A percentile compares a stretch with the other conserved stretches of the same genome.
These are phyloP conservation scores for Triplophysa dalaica DNA, from an alignment of 2,113 vertebrate species.

Conservation along the genomic window DNA sequence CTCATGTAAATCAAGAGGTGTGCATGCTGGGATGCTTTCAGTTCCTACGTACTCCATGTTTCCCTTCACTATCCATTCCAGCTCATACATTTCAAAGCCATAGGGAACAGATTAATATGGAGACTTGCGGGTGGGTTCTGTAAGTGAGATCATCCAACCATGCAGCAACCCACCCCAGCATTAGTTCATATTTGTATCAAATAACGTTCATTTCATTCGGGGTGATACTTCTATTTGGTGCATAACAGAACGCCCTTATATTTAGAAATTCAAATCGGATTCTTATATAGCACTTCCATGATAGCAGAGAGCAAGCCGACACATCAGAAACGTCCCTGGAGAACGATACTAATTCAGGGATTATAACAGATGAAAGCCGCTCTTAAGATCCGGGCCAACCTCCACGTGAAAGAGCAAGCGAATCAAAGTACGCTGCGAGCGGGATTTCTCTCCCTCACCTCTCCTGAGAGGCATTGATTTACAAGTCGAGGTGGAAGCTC, in stretches of 20 bases:
- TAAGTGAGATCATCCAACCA: background rate
- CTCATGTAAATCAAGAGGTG: too few species aligned
- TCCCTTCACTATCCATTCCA: too few species aligned
- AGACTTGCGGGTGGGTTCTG: too few species aligned
- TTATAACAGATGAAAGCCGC: constrained; percentile 37
- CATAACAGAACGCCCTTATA: background rate
- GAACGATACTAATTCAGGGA: constrained; percentile 41
- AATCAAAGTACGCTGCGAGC: constrained; percentile 26
- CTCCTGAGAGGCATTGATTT: constrained; percentile 21
- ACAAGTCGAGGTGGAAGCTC: constrained; percentile 29
- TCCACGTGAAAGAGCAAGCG: background rate
- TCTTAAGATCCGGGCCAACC: constrained; percentile 14
- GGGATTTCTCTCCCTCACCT: background rate
- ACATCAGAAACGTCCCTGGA: constrained; percentile 22
- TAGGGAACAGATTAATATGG: too few species aligned
- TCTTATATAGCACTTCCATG: background rate
- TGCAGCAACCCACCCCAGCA: background rate
- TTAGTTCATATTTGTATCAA: background rate
- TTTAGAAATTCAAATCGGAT: background rate
- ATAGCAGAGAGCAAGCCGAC: background rate
- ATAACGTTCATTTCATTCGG: background rate
- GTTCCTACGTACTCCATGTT: too few species aligned
- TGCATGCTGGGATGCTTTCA: too few species aligned
- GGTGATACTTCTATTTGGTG: background rate
- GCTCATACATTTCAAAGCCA: too few species aligned